phyloP scores from a whole-genome alignment of 2,113 vertebrate genomes.

The Riparia riparia region DNA sequence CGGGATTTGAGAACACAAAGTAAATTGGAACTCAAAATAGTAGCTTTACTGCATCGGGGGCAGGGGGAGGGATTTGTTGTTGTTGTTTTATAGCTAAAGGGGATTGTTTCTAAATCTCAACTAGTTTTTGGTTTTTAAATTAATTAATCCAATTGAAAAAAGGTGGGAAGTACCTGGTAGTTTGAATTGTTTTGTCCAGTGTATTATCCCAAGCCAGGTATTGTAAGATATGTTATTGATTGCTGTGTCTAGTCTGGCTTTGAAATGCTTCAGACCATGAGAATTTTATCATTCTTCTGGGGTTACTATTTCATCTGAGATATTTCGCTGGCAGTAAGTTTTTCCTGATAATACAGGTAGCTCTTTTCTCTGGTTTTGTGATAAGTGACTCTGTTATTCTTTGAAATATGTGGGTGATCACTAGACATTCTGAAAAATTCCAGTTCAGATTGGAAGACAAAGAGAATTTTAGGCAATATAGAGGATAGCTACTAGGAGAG shows the following conservation, averaged over 20 bases:
- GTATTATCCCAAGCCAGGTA: neutral
- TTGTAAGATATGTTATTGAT: neutral
- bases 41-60: neutral
- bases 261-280: neutral
- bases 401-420: conserved; percentile 4
- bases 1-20: neutral
- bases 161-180: neutral
- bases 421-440: neutral
- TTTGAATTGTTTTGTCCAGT: neutral
- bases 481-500: neutral
- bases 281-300: neutral
- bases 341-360: neutral
- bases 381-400: conserved; percentile 1
- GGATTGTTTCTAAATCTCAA: neutral
- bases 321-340: neutral
- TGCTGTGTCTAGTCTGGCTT: neutral
- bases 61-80: neutral
- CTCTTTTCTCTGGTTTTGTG: neutral
- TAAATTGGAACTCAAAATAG: neutral
- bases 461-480: conserved; percentile 25
- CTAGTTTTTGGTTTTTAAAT: neutral
- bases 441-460: neutral
- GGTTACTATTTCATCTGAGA: neutral
- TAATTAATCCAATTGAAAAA: neutral
- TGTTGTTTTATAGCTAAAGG: neutral